Percentiles rank a stretch among this genome's conserved stretches.
These are phyloP conservation scores for Mesembrinibis cayennensis DNA, from an alignment of 2,113 vertebrate genomes.

Conservation along the genomic window DNA sequence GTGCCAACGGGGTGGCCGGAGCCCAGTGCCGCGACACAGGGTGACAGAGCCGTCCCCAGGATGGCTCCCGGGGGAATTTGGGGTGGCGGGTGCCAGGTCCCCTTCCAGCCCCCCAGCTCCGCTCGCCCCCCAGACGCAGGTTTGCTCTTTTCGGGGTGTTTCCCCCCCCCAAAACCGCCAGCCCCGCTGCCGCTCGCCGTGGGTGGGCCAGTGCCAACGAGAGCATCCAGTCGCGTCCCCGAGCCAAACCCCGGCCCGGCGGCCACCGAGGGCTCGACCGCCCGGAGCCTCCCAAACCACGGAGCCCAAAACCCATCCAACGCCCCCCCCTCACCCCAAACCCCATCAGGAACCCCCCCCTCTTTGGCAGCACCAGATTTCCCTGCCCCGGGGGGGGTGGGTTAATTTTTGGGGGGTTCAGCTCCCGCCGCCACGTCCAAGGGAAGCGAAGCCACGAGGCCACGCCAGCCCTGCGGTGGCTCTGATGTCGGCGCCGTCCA, in stretches of 20 bases:
- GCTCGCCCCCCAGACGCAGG: too few species aligned
- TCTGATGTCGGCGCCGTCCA: conserved; percentile 88
- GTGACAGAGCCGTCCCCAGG: background rate
- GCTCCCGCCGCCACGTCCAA: background rate
- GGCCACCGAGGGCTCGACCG: conserved; percentile 22
- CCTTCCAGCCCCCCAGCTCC: background rate
- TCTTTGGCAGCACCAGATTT: background rate
- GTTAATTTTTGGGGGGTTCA: background rate
- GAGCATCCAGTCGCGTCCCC: background rate
- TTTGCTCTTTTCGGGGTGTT: background rate
- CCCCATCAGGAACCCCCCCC: background rate
- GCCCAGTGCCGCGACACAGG: background rate
- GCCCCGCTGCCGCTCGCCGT: background rate
- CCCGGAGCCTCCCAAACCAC: conserved; percentile 23
- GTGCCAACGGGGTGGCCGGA: fast-evolving
- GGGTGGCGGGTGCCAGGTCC: background rate
- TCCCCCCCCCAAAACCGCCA: too few species aligned
- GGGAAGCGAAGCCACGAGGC: conserved; percentile 71
- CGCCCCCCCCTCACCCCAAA: background rate
- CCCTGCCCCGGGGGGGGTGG: background rate
- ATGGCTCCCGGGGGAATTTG: background rate
- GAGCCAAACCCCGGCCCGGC: background rate
- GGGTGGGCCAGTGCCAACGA: conserved; percentile 14
- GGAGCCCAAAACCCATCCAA: background rate
- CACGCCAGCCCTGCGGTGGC: conserved; percentile 85